Conservation (phyloP, 2,113 vertebrate genomes). For the Cricetomys ansorgei region DNA sequence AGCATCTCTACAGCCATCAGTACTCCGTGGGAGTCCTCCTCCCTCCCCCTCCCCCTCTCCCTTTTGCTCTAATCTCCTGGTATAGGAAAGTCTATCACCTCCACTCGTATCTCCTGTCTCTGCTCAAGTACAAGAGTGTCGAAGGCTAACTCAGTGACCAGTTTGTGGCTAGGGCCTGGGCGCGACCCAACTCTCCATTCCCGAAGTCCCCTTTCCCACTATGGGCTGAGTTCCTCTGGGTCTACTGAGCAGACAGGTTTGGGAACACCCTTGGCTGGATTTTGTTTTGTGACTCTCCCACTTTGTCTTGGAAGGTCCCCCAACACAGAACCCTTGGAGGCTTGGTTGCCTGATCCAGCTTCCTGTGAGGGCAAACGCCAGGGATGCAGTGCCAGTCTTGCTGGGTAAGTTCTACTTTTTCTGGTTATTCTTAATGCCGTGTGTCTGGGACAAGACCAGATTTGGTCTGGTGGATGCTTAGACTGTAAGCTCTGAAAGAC, state of each 20-base stretch:
- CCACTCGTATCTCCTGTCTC: not conserved
- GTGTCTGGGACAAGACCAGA: not conserved
- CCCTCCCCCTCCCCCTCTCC: too few relatives aligned
- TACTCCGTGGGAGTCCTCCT: too few relatives aligned
- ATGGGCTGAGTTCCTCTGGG: accelerated
- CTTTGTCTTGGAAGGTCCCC: conserved; percentile 34
- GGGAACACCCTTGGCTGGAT: accelerated
- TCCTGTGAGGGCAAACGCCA: accelerated
- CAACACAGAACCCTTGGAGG: accelerated
- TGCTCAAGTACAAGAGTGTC: too few relatives aligned
- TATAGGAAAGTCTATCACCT: accelerated
- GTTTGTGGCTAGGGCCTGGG: accelerated
- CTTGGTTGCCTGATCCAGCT: not conserved
- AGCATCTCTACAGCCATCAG: not conserved
- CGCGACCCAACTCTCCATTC: accelerated
- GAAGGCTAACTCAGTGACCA: too few relatives aligned
- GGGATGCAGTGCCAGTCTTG: accelerated
- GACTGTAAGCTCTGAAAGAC: accelerated
- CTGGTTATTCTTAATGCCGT: not conserved
- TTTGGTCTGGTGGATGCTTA: accelerated
- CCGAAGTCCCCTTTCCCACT: accelerated
- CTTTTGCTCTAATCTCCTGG: too few relatives aligned
- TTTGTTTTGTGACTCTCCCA: not conserved
- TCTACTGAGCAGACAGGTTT: accelerated
- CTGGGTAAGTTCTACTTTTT: conserved; percentile 59